A percentile compares a stretch with the other conserved stretches of the same genome.
Conservation (phyloP, 2,113 vertebrate genomes). For the Rallus limicola region DNA sequence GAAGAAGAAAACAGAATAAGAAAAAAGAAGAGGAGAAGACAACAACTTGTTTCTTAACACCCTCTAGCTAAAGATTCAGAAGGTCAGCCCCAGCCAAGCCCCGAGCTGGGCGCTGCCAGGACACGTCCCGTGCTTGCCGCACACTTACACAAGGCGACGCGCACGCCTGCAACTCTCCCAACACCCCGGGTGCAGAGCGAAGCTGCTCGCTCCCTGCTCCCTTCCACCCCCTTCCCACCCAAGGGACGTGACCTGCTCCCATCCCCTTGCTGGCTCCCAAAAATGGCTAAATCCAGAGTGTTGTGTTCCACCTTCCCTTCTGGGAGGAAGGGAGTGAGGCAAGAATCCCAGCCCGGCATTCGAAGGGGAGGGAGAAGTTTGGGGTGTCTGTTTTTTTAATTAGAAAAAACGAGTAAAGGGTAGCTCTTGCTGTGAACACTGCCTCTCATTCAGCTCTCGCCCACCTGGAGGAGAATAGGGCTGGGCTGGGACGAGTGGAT, state of each 20-base stretch:
- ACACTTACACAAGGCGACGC: background rate
- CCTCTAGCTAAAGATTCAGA: conserved; percentile 39
- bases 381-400: background rate
- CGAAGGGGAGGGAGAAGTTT: background rate
- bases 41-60: background rate
- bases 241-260: rapidly evolving
- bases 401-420: background rate
- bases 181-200: rapidly evolving
- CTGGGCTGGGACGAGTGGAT: rapidly evolving
- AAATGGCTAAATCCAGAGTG: rapidly evolving
- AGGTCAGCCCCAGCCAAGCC: conserved; percentile 18
- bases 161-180: background rate
- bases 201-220: background rate
- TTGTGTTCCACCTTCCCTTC: background rate
- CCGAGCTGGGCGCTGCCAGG: background rate
- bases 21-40: background rate
- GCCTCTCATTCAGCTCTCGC: background rate
- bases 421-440: rapidly evolving
- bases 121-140: background rate
- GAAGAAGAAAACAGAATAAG: too few relatives aligned
- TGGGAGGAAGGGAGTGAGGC: background rate
- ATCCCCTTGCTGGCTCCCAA: background rate
- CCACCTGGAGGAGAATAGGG: background rate
- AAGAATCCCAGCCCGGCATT: background rate
- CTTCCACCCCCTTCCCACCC: background rate